Base-by-base conservation (phyloP, 2,888 invertebrate species). In the Acanthosepion esculentum region DNA sequence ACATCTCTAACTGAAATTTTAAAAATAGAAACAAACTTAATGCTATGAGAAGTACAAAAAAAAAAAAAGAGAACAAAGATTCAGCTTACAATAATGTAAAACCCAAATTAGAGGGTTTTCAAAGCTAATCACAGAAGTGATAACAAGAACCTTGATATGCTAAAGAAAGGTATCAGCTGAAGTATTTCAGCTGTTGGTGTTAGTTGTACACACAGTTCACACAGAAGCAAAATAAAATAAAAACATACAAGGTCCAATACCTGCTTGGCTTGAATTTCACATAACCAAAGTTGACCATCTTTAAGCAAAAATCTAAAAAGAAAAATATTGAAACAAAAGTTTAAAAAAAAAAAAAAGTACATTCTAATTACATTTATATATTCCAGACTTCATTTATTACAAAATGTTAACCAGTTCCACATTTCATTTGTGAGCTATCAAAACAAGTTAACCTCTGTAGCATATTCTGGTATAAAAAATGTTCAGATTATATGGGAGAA, bases 271-370 rank as follows among this genome's bases (percentile, higher is more conserved):
- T 99, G 99, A 97, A 99, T 99, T 93, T 99, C 99, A 97, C 99
- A 99, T 95, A 99, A 98, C 99, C 99, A 99, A 95, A 99, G 97
- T 97, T 99, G 99, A 50, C 99, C 99, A 98, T 99, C 99, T 98
- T 98, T 97, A 91, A 97, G 96, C 95, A 97, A 95, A 96, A 97
- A 97, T 95, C 97, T 97, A 95, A n/a, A 96, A 95, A 20, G 94
- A 91, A 78, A 95, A 94, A 91, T 78, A 93, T 92, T 91, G 29
- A 20, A 91, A 48, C 18, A 48, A 48, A 7, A 91, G 48, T 41
- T 29, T 3, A 41, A 33, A n/a, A 48, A 29, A 48, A 93, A 48
- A 78, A 33, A 64, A 50, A 50, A 12, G 8, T 50, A 50, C 50
- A 50, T 50, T 50, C 50, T 50, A 50, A 3, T 50, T 50, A 50